Percentiles rank a stretch among this genome's conserved stretches.
Conservation (phyloP, 2,113 vertebrate genomes). For the Scatophagus argus region DNA sequence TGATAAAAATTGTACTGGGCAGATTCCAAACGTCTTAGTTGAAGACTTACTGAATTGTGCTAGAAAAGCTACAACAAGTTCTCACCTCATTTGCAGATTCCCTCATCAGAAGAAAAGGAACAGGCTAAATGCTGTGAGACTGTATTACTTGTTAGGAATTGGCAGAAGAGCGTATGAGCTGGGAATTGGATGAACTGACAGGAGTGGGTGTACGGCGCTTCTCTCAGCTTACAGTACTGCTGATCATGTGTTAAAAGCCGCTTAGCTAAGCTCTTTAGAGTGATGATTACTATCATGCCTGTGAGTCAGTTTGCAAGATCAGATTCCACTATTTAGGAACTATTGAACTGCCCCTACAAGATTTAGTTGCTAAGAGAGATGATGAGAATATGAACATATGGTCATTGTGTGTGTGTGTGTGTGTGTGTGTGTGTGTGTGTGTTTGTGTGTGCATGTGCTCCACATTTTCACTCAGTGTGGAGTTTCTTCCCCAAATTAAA, state of each 20-base stretch:
- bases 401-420: slow-evolving; percentile 4
- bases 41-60: slow-evolving; percentile 24
- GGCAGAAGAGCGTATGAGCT: slow-evolving; percentile 26
- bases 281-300: slow-evolving; percentile 55
- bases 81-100: slow-evolving; percentile 21
- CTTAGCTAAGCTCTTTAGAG: slow-evolving; percentile 65
- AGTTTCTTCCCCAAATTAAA: slow-evolving; percentile 17
- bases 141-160: slow-evolving; percentile 36
- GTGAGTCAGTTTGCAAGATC: slow-evolving; percentile 47
- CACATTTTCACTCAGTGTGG: slow-evolving; percentile 10
- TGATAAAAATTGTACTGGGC: slow-evolving; percentile 16
- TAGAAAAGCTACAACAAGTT: background rate
- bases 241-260: slow-evolving; percentile 68
- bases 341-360: slow-evolving; percentile 41
- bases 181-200: slow-evolving; percentile 46
- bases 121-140: background rate
- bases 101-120: background rate
- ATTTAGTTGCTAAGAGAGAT: slow-evolving; percentile 27
- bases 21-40: slow-evolving; percentile 14
- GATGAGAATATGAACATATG: slow-evolving; percentile 29
- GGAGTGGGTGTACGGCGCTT: slow-evolving; percentile 50
- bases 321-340: slow-evolving; percentile 53
- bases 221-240: slow-evolving; percentile 37
- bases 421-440: background rate
- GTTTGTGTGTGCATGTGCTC: background rate